A percentile compares a stretch with the other conserved stretches of the same genome.
These are phyloP conservation scores for Indicator maculatus DNA, from an alignment of 2,113 vertebrate genomes.

Conservation along the genomic window DNA sequence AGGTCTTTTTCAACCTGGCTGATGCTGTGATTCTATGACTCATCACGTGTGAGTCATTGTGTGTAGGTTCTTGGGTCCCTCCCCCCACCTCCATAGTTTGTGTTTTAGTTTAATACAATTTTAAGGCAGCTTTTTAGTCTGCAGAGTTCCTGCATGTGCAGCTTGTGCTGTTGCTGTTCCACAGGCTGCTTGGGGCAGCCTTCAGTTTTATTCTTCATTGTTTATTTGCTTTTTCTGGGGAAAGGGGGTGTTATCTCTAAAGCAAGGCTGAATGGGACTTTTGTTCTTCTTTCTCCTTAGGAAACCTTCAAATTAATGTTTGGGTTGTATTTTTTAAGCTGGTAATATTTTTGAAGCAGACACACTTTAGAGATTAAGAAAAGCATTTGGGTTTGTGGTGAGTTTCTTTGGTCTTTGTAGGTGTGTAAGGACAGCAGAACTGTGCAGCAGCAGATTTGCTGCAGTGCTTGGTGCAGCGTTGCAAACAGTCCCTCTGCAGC, in stretches of 20 bases:
- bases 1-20: too few relatives aligned
- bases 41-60: not conserved
- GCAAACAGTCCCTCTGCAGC: too few relatives aligned
- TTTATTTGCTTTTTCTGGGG: slow-evolving; percentile 26
- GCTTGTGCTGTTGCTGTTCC: not conserved
- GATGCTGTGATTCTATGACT: not conserved
- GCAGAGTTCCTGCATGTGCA: not conserved
- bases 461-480: not conserved
- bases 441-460: not conserved
- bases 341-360: not conserved
- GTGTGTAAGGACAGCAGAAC: not conserved
- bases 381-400: not conserved
- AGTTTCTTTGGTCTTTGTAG: not conserved
- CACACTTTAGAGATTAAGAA: not conserved
- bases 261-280: not conserved
- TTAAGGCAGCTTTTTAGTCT: not conserved
- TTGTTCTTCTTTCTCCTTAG: not conserved
- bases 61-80: not conserved
- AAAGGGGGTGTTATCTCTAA: not conserved
- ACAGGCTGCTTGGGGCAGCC: not conserved
- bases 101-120: not conserved
- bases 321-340: not conserved
- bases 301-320: not conserved
- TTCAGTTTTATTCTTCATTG: not conserved
- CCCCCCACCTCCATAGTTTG: not conserved